Evolutionary conservation across 2,113 vertebrate genomes (phyloP).

Genomic region (Furnarius figulus): DNA sequence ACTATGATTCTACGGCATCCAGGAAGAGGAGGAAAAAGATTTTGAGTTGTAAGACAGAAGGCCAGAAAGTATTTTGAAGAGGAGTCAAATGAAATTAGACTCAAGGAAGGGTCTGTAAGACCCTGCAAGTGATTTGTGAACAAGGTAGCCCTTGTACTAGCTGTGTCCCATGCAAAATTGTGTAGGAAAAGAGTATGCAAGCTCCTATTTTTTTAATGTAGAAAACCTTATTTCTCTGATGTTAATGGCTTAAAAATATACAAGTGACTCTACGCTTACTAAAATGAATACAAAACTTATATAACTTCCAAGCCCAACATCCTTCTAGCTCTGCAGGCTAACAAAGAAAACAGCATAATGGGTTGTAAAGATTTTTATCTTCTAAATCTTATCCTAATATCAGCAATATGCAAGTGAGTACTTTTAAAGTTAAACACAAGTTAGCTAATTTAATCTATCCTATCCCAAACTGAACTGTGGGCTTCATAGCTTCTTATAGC

Average conservation of each 20-base stretch:
- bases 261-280: background rate
- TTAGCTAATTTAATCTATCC: background rate
- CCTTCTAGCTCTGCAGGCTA: background rate
- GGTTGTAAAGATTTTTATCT: background rate
- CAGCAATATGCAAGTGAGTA: background rate
- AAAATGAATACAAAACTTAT: background rate
- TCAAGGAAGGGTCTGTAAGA: background rate
- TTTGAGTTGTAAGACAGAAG: background rate
- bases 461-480: background rate
- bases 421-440: background rate
- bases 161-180: background rate
- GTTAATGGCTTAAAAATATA: background rate
- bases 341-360: background rate
- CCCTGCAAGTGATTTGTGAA: background rate
- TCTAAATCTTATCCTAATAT: background rate
- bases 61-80: background rate
- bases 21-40: background rate
- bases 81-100: background rate
- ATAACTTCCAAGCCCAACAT: background rate
- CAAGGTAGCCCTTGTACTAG: background rate
- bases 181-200: background rate
- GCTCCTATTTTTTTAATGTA: background rate
- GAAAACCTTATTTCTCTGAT: background rate
- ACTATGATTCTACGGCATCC: background rate
- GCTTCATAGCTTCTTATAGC: background rate